Base-by-base conservation (phyloP, 2,113 vertebrate genomes). In the Motacilla tschutschensis region DNA sequence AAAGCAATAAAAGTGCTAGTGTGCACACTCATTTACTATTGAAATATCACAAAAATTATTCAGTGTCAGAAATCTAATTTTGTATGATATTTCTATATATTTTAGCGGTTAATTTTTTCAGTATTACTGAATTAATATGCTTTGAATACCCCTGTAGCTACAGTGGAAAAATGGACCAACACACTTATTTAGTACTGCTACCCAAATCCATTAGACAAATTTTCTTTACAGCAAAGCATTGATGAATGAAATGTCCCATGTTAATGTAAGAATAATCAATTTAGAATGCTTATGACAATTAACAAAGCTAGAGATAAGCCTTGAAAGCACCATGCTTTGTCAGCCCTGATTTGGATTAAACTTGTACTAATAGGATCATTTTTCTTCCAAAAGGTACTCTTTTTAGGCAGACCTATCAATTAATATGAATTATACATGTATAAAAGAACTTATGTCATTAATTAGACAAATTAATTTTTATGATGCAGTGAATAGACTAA, bases 351-450 rank as follows among this genome's bases (percentile, higher is more conserved):
- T 98, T 99, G 98, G 98, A 99, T 98, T 98, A 98, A 98, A 98
- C 97, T 97, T 96, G 91, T 67, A 76, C 97, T 99, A 98, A 99
- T 99, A 98, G 97, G 98, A 98, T 99, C 94, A 98, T 99, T 99
- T 99, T 98, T 99, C 98, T 98, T 97, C 96, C 96, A 96, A 98
- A 98, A 98, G 97, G 97, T 98, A 98, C 97, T 98, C 97, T 96
- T 98, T 98, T 97, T 98, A 98, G 97, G 96, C 96, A 97, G 96
- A 95, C 93, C 96, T 98, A 98, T 99, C 98, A 99, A 98, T 99
- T 99, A 99, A 98, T 98, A 98, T 99, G 98, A 99, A 99, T 99
- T 99, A 99, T 99, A 97, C 97, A 98, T 98, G 97, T 97, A 98
- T 97, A 97, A 97, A 98, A 98, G 97, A 97, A 98, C 97, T 98